A percentile compares a stretch with the other conserved stretches of the same genome.
Evolutionary conservation across 2,113 vertebrate species (phyloP).

Genomic region (Ondatra zibethicus): DNA sequence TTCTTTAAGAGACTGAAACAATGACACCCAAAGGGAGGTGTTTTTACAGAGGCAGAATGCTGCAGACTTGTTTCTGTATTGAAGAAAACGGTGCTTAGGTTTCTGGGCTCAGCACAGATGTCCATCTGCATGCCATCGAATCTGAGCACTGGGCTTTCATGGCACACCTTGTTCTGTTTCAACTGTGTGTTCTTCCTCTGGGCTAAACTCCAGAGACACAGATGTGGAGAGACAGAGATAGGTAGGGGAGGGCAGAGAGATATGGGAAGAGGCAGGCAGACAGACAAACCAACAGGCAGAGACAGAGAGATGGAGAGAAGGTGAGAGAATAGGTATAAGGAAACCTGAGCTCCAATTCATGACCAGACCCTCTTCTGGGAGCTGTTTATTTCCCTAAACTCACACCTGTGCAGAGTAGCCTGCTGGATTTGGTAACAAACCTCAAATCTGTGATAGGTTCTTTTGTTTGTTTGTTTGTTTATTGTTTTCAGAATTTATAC

Average conservation of each 20-base stretch:
- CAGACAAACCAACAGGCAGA: not conserved
- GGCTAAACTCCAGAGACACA: slow-evolving; percentile 80
- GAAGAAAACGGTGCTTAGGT: not conserved
- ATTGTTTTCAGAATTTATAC: slow-evolving; percentile 14
- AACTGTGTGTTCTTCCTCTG: slow-evolving; percentile 81
- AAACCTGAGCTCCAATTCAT: slow-evolving; percentile 70
- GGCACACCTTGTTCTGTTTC: slow-evolving; percentile 53
- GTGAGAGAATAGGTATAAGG: slow-evolving; percentile 21
- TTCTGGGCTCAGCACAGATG: slow-evolving; percentile 32
- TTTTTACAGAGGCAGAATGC: not conserved
- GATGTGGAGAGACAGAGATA: slow-evolving; percentile 69
- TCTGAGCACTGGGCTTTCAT: slow-evolving; percentile 62
- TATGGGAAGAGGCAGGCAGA: rapidly evolving
- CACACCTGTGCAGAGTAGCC: slow-evolving; percentile 75
- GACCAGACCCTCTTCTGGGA: slow-evolving; percentile 66
- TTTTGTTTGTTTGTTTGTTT: too few relatives aligned
- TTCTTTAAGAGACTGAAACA: not conserved
- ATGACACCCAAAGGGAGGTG: too few relatives aligned
- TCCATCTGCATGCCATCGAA: slow-evolving; percentile 67
- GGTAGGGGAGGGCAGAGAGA: rapidly evolving
- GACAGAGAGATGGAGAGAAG: not conserved
- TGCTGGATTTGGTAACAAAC: slow-evolving; percentile 60
- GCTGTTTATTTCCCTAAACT: slow-evolving; percentile 76
- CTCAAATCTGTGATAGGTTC: slow-evolving; percentile 13
- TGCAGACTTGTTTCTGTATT: not conserved